Evolutionary conservation across 2,888 invertebrate species (phyloP).

Genomic region (Philereme transversata): DNA sequence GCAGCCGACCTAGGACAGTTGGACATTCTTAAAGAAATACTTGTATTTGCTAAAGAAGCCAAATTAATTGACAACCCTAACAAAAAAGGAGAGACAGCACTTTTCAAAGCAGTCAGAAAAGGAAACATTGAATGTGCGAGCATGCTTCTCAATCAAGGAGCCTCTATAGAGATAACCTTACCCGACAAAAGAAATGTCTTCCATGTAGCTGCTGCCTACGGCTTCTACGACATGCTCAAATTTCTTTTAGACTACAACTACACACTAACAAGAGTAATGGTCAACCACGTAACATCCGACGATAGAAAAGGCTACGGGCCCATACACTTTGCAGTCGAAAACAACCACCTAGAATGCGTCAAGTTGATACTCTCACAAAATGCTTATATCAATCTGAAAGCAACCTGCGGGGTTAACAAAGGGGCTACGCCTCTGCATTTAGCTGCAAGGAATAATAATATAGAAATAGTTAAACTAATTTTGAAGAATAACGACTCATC

Average conservation of each 20-base stretch:
- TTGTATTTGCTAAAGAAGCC: constrained; percentile 36
- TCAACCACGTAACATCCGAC: constrained; percentile 42
- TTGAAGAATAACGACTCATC: constrained; percentile 25
- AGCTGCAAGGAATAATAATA: constrained; percentile 24
- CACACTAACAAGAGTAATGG: constrained; percentile 40
- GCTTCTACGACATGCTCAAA: constrained; percentile 68
- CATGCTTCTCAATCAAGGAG: constrained; percentile 46
- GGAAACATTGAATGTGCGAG: constrained; percentile 50
- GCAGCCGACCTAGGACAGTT: constrained; percentile 60
- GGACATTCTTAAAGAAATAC: constrained; percentile 61
- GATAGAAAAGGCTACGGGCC: constrained; percentile 51
- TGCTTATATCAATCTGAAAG: constrained; percentile 25
- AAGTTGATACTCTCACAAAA: constrained; percentile 27
- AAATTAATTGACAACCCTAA: constrained; percentile 38
- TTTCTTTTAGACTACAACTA: constrained; percentile 62
- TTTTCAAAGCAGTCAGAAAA: constrained; percentile 51
- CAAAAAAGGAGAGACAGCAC: constrained; percentile 50
- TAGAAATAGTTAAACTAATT: constrained; percentile 26
- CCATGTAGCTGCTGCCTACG: constrained; percentile 68
- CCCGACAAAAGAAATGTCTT: constrained; percentile 69
- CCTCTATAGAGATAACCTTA: constrained; percentile 48
- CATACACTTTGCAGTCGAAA: constrained; percentile 65
- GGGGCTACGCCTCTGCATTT: constrained; percentile 26
- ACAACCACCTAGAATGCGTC: constrained; percentile 50
- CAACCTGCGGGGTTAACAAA: constrained; percentile 5